These are phyloP conservation scores for Amblyjoppa fuscipennis DNA, from an alignment of 2,888 invertebrate genomes.

Conservation along the genomic window DNA sequence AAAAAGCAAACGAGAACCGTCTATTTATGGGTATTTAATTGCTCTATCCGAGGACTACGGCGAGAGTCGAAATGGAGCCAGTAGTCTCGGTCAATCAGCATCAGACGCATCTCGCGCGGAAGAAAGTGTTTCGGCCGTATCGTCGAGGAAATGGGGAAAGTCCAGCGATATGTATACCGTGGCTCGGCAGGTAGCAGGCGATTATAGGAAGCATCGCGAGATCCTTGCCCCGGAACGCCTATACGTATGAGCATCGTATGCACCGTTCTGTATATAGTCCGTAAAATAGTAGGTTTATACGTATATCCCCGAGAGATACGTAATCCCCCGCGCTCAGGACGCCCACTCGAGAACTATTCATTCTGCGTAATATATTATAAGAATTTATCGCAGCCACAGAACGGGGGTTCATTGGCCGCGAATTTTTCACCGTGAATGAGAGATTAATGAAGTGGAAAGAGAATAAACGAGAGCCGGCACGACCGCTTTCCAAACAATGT, in stretches of 20 bases:
- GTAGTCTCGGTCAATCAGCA: constrained; percentile 46
- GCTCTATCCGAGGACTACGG: constrained; percentile 59
- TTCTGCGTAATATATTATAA: constrained; percentile 44
- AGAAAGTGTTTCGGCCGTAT: constrained; percentile 63
- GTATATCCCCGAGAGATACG: constrained; percentile 27
- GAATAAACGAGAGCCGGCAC: constrained; percentile 11
- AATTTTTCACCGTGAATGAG: constrained; percentile 45
- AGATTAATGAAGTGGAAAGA: constrained; percentile 64
- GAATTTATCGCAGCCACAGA: constrained; percentile 44
- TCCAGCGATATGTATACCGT: constrained; percentile 30
- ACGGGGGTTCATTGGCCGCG: constrained; percentile 44
- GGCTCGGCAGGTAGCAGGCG: constrained; percentile 31
- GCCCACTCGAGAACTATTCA: constrained; percentile 48
- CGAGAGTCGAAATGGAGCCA: constrained; percentile 1
- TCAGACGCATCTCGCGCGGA: constrained; percentile 56
- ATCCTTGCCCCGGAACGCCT: constrained; percentile 53
- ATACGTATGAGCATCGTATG: constrained; percentile 23
- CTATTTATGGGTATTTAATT: constrained; percentile 72
- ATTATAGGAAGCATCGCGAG: constrained; percentile 67
- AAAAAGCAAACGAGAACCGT: neutral
- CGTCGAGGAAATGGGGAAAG: constrained; percentile 66
- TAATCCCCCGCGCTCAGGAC: constrained; percentile 22
- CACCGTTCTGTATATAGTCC: constrained; percentile 11
- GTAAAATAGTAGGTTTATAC: neutral
- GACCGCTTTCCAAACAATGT: neutral